Evolutionary conservation across 2,113 vertebrate species (phyloP), one percentile per base, ranked within the genome.

Genomic region (Halichoeres trimaculatus): DNA sequence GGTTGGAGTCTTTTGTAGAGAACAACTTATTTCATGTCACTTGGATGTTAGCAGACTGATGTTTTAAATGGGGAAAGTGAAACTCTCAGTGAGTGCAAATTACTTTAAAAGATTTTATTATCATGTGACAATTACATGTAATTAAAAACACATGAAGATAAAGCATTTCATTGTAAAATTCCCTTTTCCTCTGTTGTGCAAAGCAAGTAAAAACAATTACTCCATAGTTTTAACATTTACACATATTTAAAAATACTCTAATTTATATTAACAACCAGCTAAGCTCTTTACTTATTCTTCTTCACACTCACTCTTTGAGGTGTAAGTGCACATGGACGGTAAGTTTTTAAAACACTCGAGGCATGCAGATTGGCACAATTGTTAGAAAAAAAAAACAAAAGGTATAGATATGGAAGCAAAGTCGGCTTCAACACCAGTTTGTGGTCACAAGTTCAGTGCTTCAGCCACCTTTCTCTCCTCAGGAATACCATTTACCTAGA

Each of bases 401-500:
- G 45, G 48, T 2, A 36, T 23, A 41, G 19, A 56, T 38, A 36
- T 45, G 47, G 68, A 80, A 63, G 19, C 22, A 48, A 41, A 30
- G 1, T 40, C 10, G 2, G 36, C 17, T 74, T 36, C 1, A 11
- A 52, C 60, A n/a, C 22, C 22, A 64, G n/a, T 30, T 47, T 50
- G 61, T 50, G 80, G 81, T 96, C 95, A 99, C 89, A 98, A 92
- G 89, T 98, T 96, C 80, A 97, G 93, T 7, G 96, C 97, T 91
- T 99, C 97, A 0, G 96, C 97, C 86, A 99, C 94, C 79, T 99
- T 99, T 71, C 96, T 94, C 86, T 99, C 97, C 92, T 99, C 98
- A 99, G 97, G 97, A 95, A 98, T 99, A 96, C 97, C 98, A 98
- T 99, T 99, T 97, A 98, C 96, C 97, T 99, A 83, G 14, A 45